A percentile compares a stretch with the other conserved stretches of the same genome.
phyloP scores from a whole-genome alignment of 1,140 invertebrate genomes.

The Drosophila arawakana region DNA sequence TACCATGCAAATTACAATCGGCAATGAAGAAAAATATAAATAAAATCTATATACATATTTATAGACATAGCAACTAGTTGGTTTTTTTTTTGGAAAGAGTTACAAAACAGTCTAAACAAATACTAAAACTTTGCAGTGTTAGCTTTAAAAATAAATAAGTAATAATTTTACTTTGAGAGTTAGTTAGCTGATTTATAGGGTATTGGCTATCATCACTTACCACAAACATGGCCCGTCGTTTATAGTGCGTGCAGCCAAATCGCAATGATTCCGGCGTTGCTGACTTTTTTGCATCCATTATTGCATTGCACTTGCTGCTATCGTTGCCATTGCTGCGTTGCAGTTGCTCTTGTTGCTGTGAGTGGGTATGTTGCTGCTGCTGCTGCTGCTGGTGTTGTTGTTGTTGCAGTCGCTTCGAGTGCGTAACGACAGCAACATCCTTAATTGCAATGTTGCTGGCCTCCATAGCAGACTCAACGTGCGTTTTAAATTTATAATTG shows the following conservation, averaged over 20 bases:
- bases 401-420: constrained; percentile 40
- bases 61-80: neutral
- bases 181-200: too few species aligned
- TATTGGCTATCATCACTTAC: constrained; percentile 85
- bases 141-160: too few species aligned
- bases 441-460: constrained; percentile 46
- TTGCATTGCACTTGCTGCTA: constrained; percentile 45
- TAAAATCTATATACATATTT: neutral
- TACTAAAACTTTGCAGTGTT: too few species aligned
- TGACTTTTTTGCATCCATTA: constrained; percentile 31
- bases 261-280: constrained; percentile 69
- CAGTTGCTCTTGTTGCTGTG: constrained; percentile 37
- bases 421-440: constrained; percentile 41
- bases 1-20: constrained; percentile 4
- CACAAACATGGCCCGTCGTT: constrained; percentile 92
- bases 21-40: neutral
- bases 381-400: constrained; percentile 30
- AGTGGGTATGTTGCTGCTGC: constrained; percentile 31
- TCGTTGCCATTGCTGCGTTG: constrained; percentile 31
- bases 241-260: constrained; percentile 91
- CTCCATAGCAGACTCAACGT: constrained; percentile 41
- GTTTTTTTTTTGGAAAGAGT: neutral
- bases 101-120: neutral
- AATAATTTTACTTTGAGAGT: too few species aligned
- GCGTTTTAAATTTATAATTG: constrained; percentile 10